Conservation (phyloP, 2,888 invertebrate species). For the Omphaloscelis lunosa region DNA sequence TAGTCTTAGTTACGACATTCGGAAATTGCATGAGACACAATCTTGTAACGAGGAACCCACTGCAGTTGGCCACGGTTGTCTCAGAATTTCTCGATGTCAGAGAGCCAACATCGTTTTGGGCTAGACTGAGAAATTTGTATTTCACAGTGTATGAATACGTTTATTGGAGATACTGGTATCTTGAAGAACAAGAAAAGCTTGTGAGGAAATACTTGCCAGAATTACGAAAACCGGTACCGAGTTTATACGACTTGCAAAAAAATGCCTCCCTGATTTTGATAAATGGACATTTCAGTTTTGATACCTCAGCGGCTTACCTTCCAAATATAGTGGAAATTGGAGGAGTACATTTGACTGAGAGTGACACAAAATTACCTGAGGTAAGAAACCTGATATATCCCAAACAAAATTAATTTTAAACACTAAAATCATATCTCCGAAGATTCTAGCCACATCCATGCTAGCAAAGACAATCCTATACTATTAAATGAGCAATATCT, state of each 20-base stretch:
- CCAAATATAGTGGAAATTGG: slow-evolving; percentile 91
- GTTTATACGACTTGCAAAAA: slow-evolving; percentile 81
- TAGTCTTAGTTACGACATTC: slow-evolving; percentile 82
- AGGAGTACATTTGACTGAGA: slow-evolving; percentile 87
- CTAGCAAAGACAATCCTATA: background rate
- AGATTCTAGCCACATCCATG: too few species aligned
- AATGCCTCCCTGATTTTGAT: slow-evolving; percentile 85
- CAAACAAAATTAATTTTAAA: too few species aligned
- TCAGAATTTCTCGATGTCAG: slow-evolving; percentile 81
- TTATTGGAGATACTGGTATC: slow-evolving; percentile 83
- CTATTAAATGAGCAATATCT: too few species aligned
- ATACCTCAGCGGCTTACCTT: slow-evolving; percentile 85
- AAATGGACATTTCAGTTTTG: slow-evolving; percentile 89
- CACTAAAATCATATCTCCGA: background rate
- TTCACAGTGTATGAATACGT: slow-evolving; percentile 83
- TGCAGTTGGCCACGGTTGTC: slow-evolving; percentile 82
- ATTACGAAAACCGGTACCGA: slow-evolving; percentile 81
- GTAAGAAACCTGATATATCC: slow-evolving; percentile 67
- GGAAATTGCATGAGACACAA: slow-evolving; percentile 87
- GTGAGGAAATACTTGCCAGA: slow-evolving; percentile 81
- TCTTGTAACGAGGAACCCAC: slow-evolving; percentile 81
- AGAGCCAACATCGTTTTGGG: slow-evolving; percentile 89
- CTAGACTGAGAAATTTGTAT: slow-evolving; percentile 88
- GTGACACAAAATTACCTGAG: slow-evolving; percentile 77
- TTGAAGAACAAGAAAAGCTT: slow-evolving; percentile 81